Evolutionary conservation across 2,113 vertebrate species (phyloP).

Genomic region (Procavia capensis): DNA sequence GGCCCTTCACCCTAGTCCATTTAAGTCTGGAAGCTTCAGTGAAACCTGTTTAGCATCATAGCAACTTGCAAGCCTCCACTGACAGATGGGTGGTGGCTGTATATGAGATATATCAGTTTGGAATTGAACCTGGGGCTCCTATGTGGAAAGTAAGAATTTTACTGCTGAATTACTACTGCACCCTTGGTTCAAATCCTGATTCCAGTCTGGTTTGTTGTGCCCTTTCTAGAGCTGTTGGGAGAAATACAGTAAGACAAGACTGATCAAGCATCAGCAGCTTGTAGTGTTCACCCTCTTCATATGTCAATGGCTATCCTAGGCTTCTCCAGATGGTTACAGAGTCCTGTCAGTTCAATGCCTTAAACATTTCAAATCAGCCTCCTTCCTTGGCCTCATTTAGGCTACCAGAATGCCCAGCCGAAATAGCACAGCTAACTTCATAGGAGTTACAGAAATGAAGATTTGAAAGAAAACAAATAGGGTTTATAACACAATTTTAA

Average conservation of each 20-base stretch:
- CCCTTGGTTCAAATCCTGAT: not conserved
- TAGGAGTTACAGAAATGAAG: not conserved
- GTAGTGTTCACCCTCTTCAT: not conserved
- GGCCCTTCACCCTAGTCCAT: not conserved
- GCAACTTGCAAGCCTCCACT: not conserved
- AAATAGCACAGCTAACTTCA: not conserved
- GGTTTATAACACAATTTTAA: not conserved
- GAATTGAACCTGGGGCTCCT: not conserved
- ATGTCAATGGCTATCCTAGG: not conserved
- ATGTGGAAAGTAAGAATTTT: not conserved
- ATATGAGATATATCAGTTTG: not conserved
- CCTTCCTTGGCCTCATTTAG: not conserved
- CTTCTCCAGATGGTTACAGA: not conserved
- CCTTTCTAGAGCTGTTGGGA: not conserved
- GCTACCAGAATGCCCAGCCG: not conserved
- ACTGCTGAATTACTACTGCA: not conserved
- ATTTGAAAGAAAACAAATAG: not conserved
- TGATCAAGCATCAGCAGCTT: not conserved
- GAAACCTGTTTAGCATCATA: not conserved
- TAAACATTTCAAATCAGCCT: not conserved
- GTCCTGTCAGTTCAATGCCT: not conserved
- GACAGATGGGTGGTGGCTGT: not conserved
- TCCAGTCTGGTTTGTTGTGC: not conserved
- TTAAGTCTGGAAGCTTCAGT: not conserved
- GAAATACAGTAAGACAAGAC: not conserved